Evolutionary conservation across 2,113 vertebrate genomes (phyloP).

Genomic region (Hirundichthys speculiger): DNA sequence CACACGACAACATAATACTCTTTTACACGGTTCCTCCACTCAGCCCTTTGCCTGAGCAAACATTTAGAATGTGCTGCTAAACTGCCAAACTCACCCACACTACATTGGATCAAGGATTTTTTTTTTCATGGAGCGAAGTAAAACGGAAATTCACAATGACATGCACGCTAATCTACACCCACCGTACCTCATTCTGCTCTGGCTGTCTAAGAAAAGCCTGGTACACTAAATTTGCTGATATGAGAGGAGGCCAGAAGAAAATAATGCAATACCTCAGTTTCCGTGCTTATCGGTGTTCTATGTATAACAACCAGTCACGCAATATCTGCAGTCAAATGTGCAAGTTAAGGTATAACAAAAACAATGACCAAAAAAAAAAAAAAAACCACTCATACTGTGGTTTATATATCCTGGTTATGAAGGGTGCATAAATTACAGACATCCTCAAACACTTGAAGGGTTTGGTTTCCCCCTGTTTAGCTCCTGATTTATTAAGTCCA

Average conservation of each 20-base stretch:
- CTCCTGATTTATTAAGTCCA: constrained; percentile 72
- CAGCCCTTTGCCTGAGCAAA: constrained; percentile 42
- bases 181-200: constrained; percentile 53
- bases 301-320: constrained; percentile 34
- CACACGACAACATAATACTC: constrained; percentile 36
- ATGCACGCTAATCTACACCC: constrained; percentile 72
- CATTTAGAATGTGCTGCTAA: constrained; percentile 41
- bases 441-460: constrained; percentile 40
- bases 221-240: constrained; percentile 59
- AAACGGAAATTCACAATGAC: constrained; percentile 65
- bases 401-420: constrained; percentile 41
- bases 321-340: constrained; percentile 47
- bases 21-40: constrained; percentile 32
- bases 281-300: constrained; percentile 36
- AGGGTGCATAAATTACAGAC: constrained; percentile 51
- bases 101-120: constrained; percentile 49
- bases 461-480: constrained; percentile 58
- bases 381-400: constrained; percentile 17
- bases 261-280: constrained; percentile 16
- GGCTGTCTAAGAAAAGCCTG: constrained; percentile 64
- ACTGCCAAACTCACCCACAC: constrained; percentile 57
- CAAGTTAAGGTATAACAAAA: constrained; percentile 20
- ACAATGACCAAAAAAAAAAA: background rate
- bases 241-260: constrained; percentile 51
- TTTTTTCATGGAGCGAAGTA: constrained; percentile 52